Evolutionary conservation across 2,797 vertebrate species (phyloP).

Genomic region (Labeo calbasu): DNA sequence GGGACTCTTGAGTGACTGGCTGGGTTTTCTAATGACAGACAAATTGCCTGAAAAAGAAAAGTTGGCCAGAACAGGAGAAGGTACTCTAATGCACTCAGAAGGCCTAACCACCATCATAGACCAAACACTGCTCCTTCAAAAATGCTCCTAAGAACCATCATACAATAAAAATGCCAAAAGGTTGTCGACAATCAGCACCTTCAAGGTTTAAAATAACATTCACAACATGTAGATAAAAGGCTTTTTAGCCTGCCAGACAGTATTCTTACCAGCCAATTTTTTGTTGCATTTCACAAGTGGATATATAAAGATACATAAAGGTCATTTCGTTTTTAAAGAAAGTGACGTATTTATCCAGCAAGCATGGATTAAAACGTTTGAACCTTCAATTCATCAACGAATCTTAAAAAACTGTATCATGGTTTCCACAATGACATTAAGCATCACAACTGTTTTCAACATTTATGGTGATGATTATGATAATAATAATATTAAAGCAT

Average conservation of each 20-base stretch:
- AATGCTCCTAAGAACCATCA: neutral
- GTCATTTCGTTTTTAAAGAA: neutral
- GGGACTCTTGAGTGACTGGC: conserved; percentile 46
- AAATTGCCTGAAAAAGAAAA: conserved; percentile 34
- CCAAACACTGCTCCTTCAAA: neutral
- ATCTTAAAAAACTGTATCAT: too few relatives aligned
- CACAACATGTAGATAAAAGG: neutral
- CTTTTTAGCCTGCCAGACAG: neutral
- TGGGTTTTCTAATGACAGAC: conserved; percentile 52
- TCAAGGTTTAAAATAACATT: neutral
- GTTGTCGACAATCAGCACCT: neutral
- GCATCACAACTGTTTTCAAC: too few relatives aligned
- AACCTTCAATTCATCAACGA: too few relatives aligned
- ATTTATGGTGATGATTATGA: too few relatives aligned
- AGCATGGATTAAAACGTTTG: too few relatives aligned
- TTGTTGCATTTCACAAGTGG: neutral
- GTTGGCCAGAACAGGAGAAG: conserved; percentile 49
- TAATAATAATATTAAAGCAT: too few relatives aligned
- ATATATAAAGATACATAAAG: neutral
- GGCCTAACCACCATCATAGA: neutral
- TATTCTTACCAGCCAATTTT: neutral
- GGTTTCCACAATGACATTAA: too few relatives aligned
- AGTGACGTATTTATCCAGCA: neutral
- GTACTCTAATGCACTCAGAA: conserved; percentile 12
- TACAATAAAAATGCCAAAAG: neutral